These are phyloP conservation scores for Drosophila birchii DNA, from an alignment of 2,888 invertebrate species.

Conservation along the genomic window DNA sequence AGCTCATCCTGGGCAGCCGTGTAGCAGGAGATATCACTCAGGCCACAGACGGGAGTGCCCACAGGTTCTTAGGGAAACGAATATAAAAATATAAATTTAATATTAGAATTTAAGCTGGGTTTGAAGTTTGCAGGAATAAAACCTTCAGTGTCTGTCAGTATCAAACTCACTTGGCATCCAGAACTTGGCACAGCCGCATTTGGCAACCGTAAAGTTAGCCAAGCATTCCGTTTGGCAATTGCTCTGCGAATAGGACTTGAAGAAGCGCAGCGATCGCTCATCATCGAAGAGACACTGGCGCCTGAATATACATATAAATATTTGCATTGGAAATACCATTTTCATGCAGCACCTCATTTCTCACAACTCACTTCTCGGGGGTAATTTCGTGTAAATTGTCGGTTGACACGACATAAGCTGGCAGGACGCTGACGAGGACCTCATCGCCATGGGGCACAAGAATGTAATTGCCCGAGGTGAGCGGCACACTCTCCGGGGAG, in stretches of 20 bases:
- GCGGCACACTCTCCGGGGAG: conserved; percentile 83
- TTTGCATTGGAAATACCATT: background rate
- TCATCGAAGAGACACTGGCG: conserved; percentile 89
- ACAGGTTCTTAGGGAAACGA: conserved; percentile 81
- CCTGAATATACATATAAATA: conserved; percentile 67
- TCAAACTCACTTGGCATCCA: conserved; percentile 87
- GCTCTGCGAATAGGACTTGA: conserved; percentile 89
- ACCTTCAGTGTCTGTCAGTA: background rate
- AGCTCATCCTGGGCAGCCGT: conserved; percentile 80
- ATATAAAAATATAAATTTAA: too few species aligned
- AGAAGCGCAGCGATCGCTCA: conserved; percentile 88
- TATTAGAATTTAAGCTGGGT: too few species aligned
- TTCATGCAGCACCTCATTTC: background rate
- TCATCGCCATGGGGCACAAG: conserved; percentile 85
- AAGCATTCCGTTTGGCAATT: conserved; percentile 91
- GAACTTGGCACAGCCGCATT: conserved; percentile 89
- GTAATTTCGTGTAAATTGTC: conserved; percentile 87
- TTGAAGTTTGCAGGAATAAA: background rate
- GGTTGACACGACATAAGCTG: conserved; percentile 90
- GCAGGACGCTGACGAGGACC: conserved; percentile 89
- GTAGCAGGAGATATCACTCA: conserved; percentile 82
- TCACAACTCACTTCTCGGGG: conserved; percentile 83
- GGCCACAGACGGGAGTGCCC: conserved; percentile 82
- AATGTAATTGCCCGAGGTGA: conserved; percentile 83
- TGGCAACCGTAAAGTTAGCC: conserved; percentile 87